Base-by-base conservation (phyloP, 2,113 vertebrate species). In the Tamias sibiricus region DNA sequence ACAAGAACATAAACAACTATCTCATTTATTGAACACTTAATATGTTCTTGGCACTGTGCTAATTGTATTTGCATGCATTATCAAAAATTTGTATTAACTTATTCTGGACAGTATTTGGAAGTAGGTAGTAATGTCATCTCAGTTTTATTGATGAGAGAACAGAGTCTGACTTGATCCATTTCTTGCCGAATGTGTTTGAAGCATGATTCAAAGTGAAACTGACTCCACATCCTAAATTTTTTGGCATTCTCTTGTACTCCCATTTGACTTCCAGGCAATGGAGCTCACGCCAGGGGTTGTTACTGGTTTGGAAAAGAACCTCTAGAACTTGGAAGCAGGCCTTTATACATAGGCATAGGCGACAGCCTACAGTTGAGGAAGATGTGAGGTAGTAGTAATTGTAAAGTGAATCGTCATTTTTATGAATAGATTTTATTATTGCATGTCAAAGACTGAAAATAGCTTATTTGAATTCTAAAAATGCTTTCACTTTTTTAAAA, bases 381-480 rank as follows among this genome's bases (percentile, higher is more conserved):
- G 74, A 66, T 24, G 20, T 68, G 37, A 89, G 44, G 42, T 4
- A 47, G 16, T 71, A 94, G 82, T 88, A 66, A 79, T 96, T 97
- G 64, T 89, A 75, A 92, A 95, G 79, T 49, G 52, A 94, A 91
- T 74, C 64, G 5, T 32, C 80, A 42, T 68, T 96, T 96, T 96
- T 95, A 77, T 95, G 85, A 95, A 90, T 95, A 94, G 68, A 52
- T 88, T 82, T 83, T 76, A 93, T 93, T 92, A 49, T 75, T 30
- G 40, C 49, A 66, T 32, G 96, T 97, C 40, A 82, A 88, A 92
- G 42, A 24, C 81, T 97, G 37, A 95, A 97, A 90, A 97, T 95
- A 97, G 90, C 77, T 95, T 95, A 96, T 96, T 97, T 96, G 72
- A 88, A 94, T 92, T 95, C 92, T 81, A 91, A 96, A 95, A 95